Conservation (phyloP, 2,797 vertebrate species). For the Characodon lateralis region DNA sequence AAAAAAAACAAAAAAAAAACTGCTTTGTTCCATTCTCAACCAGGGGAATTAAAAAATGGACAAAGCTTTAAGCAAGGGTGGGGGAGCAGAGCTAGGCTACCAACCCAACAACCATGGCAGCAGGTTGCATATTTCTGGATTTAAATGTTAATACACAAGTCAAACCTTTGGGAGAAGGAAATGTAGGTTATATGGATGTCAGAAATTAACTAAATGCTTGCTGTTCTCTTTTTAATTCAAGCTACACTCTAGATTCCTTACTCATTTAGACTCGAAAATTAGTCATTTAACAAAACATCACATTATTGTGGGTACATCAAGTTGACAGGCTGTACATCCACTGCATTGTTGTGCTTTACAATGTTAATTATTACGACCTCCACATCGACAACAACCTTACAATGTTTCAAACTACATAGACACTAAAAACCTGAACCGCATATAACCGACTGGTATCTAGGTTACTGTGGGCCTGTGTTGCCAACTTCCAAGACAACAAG, state of each 20-base stretch:
- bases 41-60: constrained; percentile 72
- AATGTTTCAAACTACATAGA: constrained; percentile 58
- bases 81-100: constrained; percentile 43
- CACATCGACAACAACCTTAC: constrained; percentile 11
- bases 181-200: neutral
- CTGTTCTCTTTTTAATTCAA: neutral
- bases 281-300: neutral
- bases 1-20: constrained; percentile 36
- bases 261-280: neutral
- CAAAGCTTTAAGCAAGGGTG: constrained; percentile 25
- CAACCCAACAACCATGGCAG: constrained; percentile 36
- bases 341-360: constrained; percentile 28
- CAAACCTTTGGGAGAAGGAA: neutral
- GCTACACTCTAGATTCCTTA: neutral
- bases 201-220: neutral
- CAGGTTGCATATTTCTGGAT: constrained; percentile 30
- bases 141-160: constrained; percentile 19
- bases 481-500: constrained; percentile 37
- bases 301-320: neutral
- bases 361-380: constrained; percentile 21
- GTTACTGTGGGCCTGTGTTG: constrained; percentile 32
- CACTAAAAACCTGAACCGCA: constrained; percentile 57
- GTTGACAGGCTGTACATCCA: neutral
- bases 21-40: constrained; percentile 80
- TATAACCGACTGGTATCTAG: constrained; percentile 44